Evolutionary conservation across 2,113 vertebrate genomes (phyloP), one percentile per base, ranked within the genome.

Genomic region (Channa argus): DNA sequence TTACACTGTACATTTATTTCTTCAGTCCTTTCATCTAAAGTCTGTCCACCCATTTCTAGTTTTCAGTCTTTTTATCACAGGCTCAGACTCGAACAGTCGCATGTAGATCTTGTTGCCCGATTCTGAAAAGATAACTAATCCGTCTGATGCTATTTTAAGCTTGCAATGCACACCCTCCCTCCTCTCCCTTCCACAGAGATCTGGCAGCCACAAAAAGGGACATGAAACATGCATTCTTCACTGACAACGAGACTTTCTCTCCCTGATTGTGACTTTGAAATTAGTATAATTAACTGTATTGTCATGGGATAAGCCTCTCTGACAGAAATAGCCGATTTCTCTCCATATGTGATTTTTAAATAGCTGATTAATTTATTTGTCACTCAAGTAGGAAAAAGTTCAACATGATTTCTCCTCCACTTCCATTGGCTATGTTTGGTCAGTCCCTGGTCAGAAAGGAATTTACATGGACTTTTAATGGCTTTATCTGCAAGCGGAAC

Each of bases 101-200:
- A 71, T 84, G 70, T 55, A 69, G 74, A 69, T 80, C 69, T 75
- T 70, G 36, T 70, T 72, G 58, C 59, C 74, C 79, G 82, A 90
- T 91, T 80, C 81, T 58, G 62, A 85, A 71, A 64, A 88, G 91
- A 87, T 87, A 89, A 74, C 89, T 91, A 74, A 88, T 90, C 85
- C 89, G 63, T 79, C 76, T 79, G 84, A 80, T 88, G 89, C 89
- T 92, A 91, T 92, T 92, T 92, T 88, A 77, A 87, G 88, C 69
- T 54, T 46, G 70, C 61, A 84, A 79, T 82, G 70, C 82, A 77
- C 61, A 80, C 74, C 55, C 78, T 60, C 64, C 54, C 84, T 69
- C 67, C 72, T 79, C 69, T 69, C 75, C 44, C 13, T 49, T 75
- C 75, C 61, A 66, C 11, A 2, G 60, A 77, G 70, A 59, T 71